Evolutionary conservation across 1,140 invertebrate species (phyloP).

Genomic region (Monochamus saltuarius): DNA sequence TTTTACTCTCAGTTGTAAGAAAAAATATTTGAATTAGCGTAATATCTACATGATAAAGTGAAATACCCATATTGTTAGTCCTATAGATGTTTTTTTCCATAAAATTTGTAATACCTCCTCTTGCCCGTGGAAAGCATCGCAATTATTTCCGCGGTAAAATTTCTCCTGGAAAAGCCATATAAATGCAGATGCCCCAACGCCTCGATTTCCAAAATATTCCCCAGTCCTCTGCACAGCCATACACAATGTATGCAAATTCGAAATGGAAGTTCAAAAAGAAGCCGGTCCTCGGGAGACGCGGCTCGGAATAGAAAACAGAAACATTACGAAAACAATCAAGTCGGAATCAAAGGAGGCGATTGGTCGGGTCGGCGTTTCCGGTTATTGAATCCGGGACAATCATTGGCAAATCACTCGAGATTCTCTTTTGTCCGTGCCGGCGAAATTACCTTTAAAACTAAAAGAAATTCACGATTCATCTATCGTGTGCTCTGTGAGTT

Average conservation of each 20-base stretch:
- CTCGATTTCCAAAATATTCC: not conserved
- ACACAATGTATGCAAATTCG: conserved; percentile 36
- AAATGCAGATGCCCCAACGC: too few relatives aligned
- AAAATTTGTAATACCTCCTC: too few relatives aligned
- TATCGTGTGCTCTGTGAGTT: not conserved
- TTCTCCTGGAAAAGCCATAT: too few relatives aligned
- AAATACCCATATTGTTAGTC: too few relatives aligned
- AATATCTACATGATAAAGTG: too few relatives aligned
- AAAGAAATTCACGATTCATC: conserved; percentile 6
- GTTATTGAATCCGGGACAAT: conserved; percentile 41
- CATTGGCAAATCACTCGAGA: conserved; percentile 40
- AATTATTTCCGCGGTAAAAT: too few relatives aligned
- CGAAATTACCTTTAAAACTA: conserved; percentile 29
- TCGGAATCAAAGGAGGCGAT: conserved; percentile 39
- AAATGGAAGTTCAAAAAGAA: conserved; percentile 33
- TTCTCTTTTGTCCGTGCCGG: conserved; percentile 29
- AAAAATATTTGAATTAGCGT: too few relatives aligned
- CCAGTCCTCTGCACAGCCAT: conserved; percentile 12
- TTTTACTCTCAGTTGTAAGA: too few relatives aligned
- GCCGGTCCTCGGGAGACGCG: conserved; percentile 24
- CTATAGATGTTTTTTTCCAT: too few relatives aligned
- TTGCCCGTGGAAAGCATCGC: too few relatives aligned
- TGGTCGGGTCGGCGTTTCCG: conserved; percentile 37
- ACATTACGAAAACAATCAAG: conserved; percentile 40
- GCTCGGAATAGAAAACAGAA: conserved; percentile 24